Percentiles rank a stretch among this genome's conserved stretches.
Evolutionary conservation across 2,113 vertebrate genomes (phyloP).

Genomic region (Dinomys branickii): DNA sequence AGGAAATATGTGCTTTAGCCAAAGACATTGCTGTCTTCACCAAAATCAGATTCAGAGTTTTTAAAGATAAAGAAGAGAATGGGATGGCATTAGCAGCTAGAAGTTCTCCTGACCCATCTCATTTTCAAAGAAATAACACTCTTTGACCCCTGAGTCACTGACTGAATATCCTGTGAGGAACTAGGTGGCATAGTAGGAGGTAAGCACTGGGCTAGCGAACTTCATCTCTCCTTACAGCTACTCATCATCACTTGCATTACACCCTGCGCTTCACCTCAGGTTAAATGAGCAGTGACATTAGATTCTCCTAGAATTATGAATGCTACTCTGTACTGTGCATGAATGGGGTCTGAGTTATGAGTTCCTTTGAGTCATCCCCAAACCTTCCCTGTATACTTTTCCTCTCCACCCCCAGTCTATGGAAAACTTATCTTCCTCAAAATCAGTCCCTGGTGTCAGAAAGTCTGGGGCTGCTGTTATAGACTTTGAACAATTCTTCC

Average conservation of each 20-base stretch:
- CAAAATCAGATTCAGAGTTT: background rate
- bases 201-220: background rate
- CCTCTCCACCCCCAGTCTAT: background rate
- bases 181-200: no score
- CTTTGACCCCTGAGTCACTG: background rate
- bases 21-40: background rate
- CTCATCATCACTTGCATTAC: background rate
- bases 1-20: background rate
- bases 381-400: background rate
- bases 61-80: slow-evolving; percentile 16
- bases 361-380: background rate
- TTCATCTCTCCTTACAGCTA: background rate
- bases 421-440: background rate
- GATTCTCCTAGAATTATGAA: background rate
- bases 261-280: background rate
- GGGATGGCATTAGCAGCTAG: background rate
- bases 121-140: slow-evolving; percentile 39
- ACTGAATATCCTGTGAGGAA: background rate
- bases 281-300: background rate
- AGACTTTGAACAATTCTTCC: background rate
- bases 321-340: background rate
- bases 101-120: background rate
- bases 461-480: background rate
- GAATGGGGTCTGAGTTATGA: background rate
- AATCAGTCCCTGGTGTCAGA: background rate